These are phyloP conservation scores for Tanytarsus gracilentus DNA, from an alignment of 2,888 invertebrate species.

Conservation along the genomic window DNA sequence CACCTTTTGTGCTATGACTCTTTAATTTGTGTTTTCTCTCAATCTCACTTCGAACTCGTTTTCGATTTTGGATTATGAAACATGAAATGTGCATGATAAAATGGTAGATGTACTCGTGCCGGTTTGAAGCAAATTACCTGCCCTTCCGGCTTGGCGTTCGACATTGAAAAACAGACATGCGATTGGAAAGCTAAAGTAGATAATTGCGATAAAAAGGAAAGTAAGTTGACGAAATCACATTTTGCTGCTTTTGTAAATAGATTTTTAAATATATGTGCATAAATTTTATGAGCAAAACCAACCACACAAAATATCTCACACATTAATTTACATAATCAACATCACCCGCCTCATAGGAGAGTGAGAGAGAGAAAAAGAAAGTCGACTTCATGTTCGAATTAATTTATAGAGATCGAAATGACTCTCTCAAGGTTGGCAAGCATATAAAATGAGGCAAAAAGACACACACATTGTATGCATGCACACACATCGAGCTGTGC, in stretches of 20 bases:
- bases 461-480: too few relatives aligned
- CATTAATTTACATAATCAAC: too few relatives aligned
- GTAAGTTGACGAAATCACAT: conserved; percentile 60
- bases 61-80: conserved; percentile 18
- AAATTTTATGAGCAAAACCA: too few relatives aligned
- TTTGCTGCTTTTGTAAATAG: conserved; percentile 30
- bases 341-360: too few relatives aligned
- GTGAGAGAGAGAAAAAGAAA: too few relatives aligned
- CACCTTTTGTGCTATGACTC: neutral
- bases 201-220: conserved; percentile 93
- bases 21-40: neutral
- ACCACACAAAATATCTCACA: too few relatives aligned
- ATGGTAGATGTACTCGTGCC: conserved; percentile 90
- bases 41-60: conserved; percentile 14
- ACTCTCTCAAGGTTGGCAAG: too few relatives aligned
- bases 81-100: conserved; percentile 4
- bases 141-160: conserved; percentile 94
- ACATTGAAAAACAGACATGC: conserved; percentile 96
- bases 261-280: too few relatives aligned
- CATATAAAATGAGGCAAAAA: too few relatives aligned
- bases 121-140: conserved; percentile 95
- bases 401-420: too few relatives aligned
- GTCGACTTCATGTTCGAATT: too few relatives aligned
- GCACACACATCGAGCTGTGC: too few relatives aligned
- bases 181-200: conserved; percentile 97